These are phyloP conservation scores for Sweltsa coloradensis DNA, from an alignment of 1,140 invertebrate genomes.

Conservation along the genomic window DNA sequence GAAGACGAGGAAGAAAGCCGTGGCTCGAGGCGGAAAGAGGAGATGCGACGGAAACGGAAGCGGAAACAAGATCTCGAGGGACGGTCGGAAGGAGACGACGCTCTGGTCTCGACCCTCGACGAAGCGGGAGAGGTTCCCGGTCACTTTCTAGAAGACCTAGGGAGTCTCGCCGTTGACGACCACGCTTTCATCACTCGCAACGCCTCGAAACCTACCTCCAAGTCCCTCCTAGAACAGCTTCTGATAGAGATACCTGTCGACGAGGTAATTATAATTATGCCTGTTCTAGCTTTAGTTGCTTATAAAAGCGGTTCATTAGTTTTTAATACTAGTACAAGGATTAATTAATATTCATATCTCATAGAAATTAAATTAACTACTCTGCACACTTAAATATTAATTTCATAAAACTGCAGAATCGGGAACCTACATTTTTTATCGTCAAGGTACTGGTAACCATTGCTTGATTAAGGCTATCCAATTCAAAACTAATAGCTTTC, in stretches of 20 bases:
- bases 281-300: too few relatives aligned
- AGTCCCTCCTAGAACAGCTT: constrained; percentile 55
- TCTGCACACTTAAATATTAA: too few relatives aligned
- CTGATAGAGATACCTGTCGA: constrained; percentile 64
- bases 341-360: too few relatives aligned
- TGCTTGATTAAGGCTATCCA: too few relatives aligned
- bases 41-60: constrained; percentile 17
- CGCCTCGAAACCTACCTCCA: constrained; percentile 10
- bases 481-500: too few relatives aligned
- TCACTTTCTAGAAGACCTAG: constrained; percentile 3
- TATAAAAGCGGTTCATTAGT: too few relatives aligned
- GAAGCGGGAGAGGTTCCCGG: background rate
- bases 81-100: constrained; percentile 28
- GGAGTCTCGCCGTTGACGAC: background rate
- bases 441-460: too few relatives aligned
- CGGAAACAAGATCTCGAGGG: constrained; percentile 36
- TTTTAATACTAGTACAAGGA: too few relatives aligned
- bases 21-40: constrained; percentile 22
- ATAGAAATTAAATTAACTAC: too few relatives aligned
- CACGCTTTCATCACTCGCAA: constrained; percentile 6
- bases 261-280: too few relatives aligned
- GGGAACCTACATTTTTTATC: too few relatives aligned
- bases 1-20: constrained; percentile 23
- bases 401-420: too few relatives aligned
- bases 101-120: background rate